Evolutionary conservation across 2,113 vertebrate genomes (phyloP).

Genomic region (Xyliphius kryptos): DNA sequence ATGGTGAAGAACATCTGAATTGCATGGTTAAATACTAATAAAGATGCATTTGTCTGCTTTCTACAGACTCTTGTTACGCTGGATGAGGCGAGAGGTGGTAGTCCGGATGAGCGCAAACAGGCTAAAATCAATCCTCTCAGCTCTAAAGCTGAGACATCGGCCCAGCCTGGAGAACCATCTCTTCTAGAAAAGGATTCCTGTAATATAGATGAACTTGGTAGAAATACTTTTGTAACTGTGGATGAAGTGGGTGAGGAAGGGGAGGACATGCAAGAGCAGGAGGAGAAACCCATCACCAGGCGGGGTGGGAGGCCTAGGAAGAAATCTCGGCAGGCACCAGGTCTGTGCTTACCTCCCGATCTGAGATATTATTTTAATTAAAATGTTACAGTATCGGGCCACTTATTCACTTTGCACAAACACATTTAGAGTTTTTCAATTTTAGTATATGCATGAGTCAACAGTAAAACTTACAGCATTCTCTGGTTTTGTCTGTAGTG

Average conservation of each 20-base stretch:
- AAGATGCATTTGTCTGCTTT: no score
- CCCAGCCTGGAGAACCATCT: constrained; percentile 56
- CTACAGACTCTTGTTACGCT: constrained; percentile 65
- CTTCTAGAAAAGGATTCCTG: no score
- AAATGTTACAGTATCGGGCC: no score
- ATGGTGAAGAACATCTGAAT: no score
- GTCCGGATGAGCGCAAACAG: constrained; percentile 41
- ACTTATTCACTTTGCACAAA: no score
- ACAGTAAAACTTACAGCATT: no score
- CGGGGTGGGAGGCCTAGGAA: constrained; percentile 18
- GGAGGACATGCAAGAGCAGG: constrained; percentile 45
- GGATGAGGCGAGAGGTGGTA: constrained; percentile 70
- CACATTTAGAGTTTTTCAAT: no score
- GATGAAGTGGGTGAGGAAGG: constrained; percentile 77
- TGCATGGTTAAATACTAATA: no score
- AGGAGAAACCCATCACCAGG: constrained; percentile 8
- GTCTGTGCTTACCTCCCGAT: no score
- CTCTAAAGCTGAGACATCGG: constrained; percentile 39
- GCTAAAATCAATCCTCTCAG: constrained; percentile 29
- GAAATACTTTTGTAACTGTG: constrained; percentile 75
- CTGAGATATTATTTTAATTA: no score
- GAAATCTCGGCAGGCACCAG: constrained; percentile 28
- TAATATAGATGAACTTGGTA: constrained; percentile 57
- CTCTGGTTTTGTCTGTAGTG: no score
- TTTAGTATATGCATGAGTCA: no score